Evolutionary conservation across 2,113 vertebrate genomes (phyloP).

Genomic region (Phylloscopus trochilus): DNA sequence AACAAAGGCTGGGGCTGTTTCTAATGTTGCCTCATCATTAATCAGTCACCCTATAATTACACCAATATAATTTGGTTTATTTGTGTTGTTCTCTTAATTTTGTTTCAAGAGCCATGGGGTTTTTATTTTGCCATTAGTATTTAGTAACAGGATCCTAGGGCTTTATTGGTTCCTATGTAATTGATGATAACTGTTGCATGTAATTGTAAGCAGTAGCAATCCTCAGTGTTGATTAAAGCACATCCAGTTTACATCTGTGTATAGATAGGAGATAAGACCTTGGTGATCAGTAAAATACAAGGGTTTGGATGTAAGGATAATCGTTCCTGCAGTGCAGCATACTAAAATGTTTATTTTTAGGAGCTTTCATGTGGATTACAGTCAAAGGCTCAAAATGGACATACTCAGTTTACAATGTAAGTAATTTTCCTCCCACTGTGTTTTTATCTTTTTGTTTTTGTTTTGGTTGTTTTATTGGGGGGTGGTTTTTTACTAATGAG

Average conservation of each 20-base stretch:
- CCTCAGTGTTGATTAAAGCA: background rate
- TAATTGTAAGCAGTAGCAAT: background rate
- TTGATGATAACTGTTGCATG: background rate
- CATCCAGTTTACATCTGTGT: background rate
- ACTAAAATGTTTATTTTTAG: slow-evolving; percentile 67
- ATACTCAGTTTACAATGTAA: slow-evolving; percentile 86
- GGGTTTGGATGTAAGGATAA: background rate
- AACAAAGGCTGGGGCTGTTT: background rate
- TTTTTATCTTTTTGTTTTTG: background rate
- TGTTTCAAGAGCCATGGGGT: background rate
- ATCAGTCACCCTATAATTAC: background rate
- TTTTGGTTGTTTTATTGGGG: background rate
- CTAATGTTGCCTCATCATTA: background rate
- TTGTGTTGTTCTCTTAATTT: background rate
- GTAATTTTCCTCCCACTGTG: background rate
- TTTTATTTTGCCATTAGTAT: background rate
- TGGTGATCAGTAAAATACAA: background rate
- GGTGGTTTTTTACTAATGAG: background rate
- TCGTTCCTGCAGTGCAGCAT: background rate
- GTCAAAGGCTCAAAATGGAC: slow-evolving; percentile 87
- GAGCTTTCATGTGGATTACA: slow-evolving; percentile 82
- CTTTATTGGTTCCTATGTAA: background rate
- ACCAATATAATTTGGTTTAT: background rate
- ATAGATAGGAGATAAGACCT: background rate
- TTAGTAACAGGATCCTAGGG: background rate